Evolutionary conservation across 2,888 invertebrate species (phyloP), one percentile per base, ranked within the genome.

Genomic region (Selenia dentaria): DNA sequence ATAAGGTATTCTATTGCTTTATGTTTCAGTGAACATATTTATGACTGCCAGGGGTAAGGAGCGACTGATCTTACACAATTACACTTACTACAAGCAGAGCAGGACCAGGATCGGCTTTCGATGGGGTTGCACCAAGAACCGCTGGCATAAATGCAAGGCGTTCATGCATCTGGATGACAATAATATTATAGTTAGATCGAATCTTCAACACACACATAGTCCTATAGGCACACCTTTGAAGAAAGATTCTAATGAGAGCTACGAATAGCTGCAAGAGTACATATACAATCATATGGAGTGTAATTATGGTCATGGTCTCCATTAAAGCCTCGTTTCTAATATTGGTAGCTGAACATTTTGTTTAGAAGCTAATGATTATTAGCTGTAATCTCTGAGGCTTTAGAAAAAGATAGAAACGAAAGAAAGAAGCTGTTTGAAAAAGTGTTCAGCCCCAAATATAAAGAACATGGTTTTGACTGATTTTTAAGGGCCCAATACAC

Each of bases 41-140:
- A 89, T 89, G 89, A 90, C 89, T 40, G 40, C 81, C 3, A 74
- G 88, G 6, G 90, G 90, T 3, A 90, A 88, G 52, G 89, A 88
- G 67, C 63, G 89, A 9, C 59, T 89, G 43, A 70, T 90, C 18
- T 83, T 79, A 58, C 57, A 83, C 53, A 76, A 88, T 64, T 88
- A 73, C 55, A 86, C 88, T 0, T 90, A 89, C 61, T 90, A 89
- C 70, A 88, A 89, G 62, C 89, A 89, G 54, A 85, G 82, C 50
- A 67, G 79, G 9, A 87, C 87, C 1, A 68, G 79, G 10, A 70
- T 61, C 34, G 90, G 90, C 0, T 88, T 88, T 66, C 64, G 90
- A 31, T 90, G 90, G 90, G 89, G 89, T 0, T 90, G 90, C 56
- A 89, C 89, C 2, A 89, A 88, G 70, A 89, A 89, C 66, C 64